Percentiles rank a stretch among this genome's conserved stretches.
Evolutionary conservation across 1,140 invertebrate genomes (phyloP).

Genomic region (Lordiphosa mommai): DNA sequence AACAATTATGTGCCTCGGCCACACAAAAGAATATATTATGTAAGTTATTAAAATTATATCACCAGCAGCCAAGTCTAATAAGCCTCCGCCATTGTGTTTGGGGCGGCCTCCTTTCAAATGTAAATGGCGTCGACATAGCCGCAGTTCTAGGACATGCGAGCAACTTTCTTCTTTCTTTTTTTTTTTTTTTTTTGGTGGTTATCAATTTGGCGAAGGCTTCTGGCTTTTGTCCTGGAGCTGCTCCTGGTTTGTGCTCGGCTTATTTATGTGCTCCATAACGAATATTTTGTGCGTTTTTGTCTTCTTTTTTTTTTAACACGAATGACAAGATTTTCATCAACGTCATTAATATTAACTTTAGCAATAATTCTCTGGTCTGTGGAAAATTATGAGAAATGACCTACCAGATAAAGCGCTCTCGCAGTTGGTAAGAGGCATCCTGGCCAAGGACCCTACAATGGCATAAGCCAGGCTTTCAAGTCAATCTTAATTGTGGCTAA

Average conservation of each 20-base stretch:
- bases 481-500: conserved; percentile 69
- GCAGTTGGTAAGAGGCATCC: background rate
- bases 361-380: conserved; percentile 67
- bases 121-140: conserved; percentile 62
- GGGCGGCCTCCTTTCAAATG: conserved; percentile 69
- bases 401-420: conserved; percentile 51
- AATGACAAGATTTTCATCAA: conserved; percentile 79
- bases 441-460: background rate
- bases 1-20: conserved; percentile 70
- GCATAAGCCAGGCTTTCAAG: conserved; percentile 39
- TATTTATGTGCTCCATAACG: conserved; percentile 66
- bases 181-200: conserved; percentile 60
- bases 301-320: conserved; percentile 47
- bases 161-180: conserved; percentile 20
- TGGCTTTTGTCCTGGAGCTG: conserved; percentile 49
- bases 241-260: conserved; percentile 27
- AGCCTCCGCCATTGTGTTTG: conserved; percentile 44
- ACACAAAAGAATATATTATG: conserved; percentile 76
- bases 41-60: conserved; percentile 77
- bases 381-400: conserved; percentile 78
- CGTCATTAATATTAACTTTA: conserved; percentile 79
- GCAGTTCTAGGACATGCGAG: conserved; percentile 41
- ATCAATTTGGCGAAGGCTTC: conserved; percentile 66
- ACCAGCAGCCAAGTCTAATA: conserved; percentile 65
- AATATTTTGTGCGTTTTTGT: conserved; percentile 29